Evolutionary conservation across 2,888 invertebrate species (phyloP), one percentile per base, ranked within the genome.

Genomic region (Anodontia alba): DNA sequence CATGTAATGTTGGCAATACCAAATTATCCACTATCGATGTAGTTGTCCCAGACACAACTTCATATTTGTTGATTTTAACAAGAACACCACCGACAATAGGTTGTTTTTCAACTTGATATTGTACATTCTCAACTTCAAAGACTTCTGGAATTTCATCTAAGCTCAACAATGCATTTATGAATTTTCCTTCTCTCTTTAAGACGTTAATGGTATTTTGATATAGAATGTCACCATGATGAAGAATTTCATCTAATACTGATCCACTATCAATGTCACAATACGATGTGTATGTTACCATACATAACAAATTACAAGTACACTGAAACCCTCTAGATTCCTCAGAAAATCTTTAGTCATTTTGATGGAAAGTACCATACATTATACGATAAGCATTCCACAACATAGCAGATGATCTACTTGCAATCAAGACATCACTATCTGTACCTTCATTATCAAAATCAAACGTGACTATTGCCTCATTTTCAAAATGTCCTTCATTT

Each of bases 341-440:
- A 57, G 57, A 57, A 57, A 57, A 57, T 57, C 57, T 57, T 3
- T 1, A 7, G 29, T 57, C 57, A 57, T 57, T 57, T 57, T 57
- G 57, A 57, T 57, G 57, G 29, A 57, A 57, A 29, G 10, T 57
- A 1, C 57, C 57, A 29, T 17, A 57, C 1, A 57, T 29, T 2
- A 57, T 57, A 8, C 29, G 57, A 17, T 20, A 17, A 20, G 49
- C 49, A 49, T 49, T 49, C 49, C 49, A 49, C 49, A 49, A 20
- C 20, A 20, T 10, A 20, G 12, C 8, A 20, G 49, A 20, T 49
- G 49, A 20, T 49, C 49, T 49, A 42, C 8, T 10, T 42, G 42
- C 42, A 7, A 42, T 42, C 15, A 10, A 10, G 42, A 15, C 7
- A 42, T 42, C 8, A 42, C 15, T 42, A 15, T 42, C 42, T 42